phyloP scores from a whole-genome alignment of 2,797 vertebrate genomes.

The Melanotaenia pygmaea region DNA sequence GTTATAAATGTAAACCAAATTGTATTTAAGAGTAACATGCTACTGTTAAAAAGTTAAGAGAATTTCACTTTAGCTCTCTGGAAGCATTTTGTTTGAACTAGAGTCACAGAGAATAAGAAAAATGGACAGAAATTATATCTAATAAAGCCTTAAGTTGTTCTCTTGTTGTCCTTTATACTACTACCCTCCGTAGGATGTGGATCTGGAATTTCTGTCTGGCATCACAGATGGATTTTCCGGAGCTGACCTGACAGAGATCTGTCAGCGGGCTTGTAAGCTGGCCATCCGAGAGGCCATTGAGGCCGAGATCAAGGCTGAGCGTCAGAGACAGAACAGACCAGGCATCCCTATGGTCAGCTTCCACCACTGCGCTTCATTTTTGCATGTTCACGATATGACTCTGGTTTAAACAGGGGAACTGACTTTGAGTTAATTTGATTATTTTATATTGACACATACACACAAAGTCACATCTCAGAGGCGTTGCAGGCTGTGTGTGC shows the following conservation, averaged over 20 bases:
- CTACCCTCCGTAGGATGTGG: conserved; percentile 73
- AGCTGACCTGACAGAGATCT: conserved; percentile 86
- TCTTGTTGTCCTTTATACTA: conserved; percentile 2
- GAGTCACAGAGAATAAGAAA: neutral
- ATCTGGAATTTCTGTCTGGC: conserved; percentile 78
- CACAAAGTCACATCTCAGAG: conserved; percentile 26
- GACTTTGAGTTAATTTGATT: no score
- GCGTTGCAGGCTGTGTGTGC: conserved; percentile 55
- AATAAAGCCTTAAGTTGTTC: neutral
- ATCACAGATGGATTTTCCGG: conserved; percentile 85
- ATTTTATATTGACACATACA: neutral
- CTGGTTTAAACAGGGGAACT: neutral
- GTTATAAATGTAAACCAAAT: no score
- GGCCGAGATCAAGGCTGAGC: conserved; percentile 81
- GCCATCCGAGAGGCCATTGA: conserved; percentile 85
- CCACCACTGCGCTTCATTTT: neutral
- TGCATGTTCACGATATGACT: neutral
- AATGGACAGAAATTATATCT: neutral
- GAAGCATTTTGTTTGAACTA: no score
- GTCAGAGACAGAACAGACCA: conserved; percentile 73
- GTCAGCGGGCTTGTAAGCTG: conserved; percentile 84
- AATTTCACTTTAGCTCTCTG: no score
- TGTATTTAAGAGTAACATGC: no score
- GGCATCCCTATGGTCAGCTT: conserved; percentile 79
- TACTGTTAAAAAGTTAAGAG: no score